Conservation (phyloP, 2,888 invertebrate species). For the Ophraella communa region DNA sequence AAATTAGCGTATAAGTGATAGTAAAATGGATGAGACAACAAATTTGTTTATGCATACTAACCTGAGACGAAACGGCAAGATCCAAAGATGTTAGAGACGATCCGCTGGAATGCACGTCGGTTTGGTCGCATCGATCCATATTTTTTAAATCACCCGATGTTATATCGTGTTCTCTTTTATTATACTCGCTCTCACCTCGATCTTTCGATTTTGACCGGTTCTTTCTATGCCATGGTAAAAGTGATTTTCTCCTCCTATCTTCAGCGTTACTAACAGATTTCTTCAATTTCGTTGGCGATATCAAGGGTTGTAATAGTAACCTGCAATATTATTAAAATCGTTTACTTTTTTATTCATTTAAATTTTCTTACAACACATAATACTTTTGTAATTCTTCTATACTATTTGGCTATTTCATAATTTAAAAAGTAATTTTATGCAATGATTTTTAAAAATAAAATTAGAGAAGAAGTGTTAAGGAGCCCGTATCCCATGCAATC, state of each 20-base stretch:
- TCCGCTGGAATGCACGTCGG: conserved; percentile 65
- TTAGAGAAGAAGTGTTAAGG: too few relatives aligned
- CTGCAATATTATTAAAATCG: conserved; percentile 28
- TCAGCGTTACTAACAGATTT: conserved; percentile 87
- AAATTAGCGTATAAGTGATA: not conserved
- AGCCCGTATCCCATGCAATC: too few relatives aligned
- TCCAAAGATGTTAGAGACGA: conserved; percentile 68
- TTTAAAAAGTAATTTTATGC: too few relatives aligned
- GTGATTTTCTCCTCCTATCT: conserved; percentile 85
- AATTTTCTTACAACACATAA: too few relatives aligned
- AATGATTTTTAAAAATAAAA: too few relatives aligned
- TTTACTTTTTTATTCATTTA: too few relatives aligned
- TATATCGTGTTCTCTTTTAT: conserved; percentile 45
- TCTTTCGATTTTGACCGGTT: conserved; percentile 73
- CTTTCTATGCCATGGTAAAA: conserved; percentile 87
- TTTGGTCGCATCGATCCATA: conserved; percentile 23
- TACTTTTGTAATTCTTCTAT: too few relatives aligned
- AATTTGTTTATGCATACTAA: conserved; percentile 20
- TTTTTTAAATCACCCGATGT: conserved; percentile 21
- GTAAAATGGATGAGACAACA: too few relatives aligned
- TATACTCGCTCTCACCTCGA: conserved; percentile 62
- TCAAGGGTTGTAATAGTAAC: conserved; percentile 43
- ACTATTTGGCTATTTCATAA: too few relatives aligned
- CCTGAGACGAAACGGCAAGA: conserved; percentile 60
- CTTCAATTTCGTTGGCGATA: conserved; percentile 66